Conservation (phyloP, 2,113 vertebrate species). For the Barbus barbus region DNA sequence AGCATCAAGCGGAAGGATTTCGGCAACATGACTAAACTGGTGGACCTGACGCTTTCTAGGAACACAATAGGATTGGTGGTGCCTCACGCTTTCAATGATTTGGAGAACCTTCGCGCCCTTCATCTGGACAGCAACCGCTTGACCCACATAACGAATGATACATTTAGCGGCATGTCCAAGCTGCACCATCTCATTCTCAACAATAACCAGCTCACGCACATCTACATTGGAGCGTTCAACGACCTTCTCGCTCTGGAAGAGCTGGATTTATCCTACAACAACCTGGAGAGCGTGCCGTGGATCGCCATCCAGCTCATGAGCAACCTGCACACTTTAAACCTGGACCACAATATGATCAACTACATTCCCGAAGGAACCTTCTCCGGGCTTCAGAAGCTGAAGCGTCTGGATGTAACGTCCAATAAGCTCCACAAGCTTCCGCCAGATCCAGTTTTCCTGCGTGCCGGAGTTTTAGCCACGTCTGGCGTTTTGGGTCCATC, state of each 20-base stretch:
- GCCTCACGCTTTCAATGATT: constrained; percentile 92
- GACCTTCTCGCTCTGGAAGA: constrained; percentile 95
- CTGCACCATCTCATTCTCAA: constrained; percentile 97
- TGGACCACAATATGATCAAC: constrained; percentile 99
- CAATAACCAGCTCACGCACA: constrained; percentile 96
- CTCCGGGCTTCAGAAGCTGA: constrained; percentile 97
- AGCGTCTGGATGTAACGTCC: constrained; percentile 94
- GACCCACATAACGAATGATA: constrained; percentile 93
- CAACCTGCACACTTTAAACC: constrained; percentile 91
- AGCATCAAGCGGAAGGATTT: constrained; percentile 96
- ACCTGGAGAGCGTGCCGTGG: constrained; percentile 95
- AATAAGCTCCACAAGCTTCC: constrained; percentile 99
- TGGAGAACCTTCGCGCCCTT: constrained; percentile 94
- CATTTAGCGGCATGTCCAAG: constrained; percentile 97
- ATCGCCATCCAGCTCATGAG: constrained; percentile 96
- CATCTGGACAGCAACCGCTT: constrained; percentile 97
- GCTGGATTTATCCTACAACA: constrained; percentile 96
- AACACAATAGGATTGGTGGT: constrained; percentile 95
- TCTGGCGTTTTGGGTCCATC: constrained; percentile 89
- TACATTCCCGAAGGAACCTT: constrained; percentile 97
- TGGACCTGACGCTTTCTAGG: constrained; percentile 94
- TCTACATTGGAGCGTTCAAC: constrained; percentile 93
- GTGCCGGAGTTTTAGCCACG: constrained; percentile 91
- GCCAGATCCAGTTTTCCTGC: constrained; percentile 93
- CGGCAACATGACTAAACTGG: constrained; percentile 97